Evolutionary conservation across 2,113 vertebrate species (phyloP).

Genomic region (Orycteropus afer): DNA sequence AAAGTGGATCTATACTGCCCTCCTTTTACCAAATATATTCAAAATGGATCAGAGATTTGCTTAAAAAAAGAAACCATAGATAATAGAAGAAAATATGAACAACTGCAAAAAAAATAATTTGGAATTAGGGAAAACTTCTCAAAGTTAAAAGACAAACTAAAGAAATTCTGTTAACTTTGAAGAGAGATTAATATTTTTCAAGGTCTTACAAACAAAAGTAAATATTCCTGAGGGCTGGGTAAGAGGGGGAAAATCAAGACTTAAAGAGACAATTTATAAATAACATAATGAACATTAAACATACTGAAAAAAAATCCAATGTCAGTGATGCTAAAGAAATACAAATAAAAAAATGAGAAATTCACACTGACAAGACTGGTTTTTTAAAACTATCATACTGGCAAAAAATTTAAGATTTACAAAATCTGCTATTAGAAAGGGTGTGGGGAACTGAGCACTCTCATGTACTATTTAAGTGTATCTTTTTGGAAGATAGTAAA

Average conservation of each 20-base stretch:
- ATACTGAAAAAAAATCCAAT: not conserved
- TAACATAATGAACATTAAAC: not conserved
- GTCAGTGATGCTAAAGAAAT: not conserved
- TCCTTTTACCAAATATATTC: not conserved
- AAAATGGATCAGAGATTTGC: not conserved
- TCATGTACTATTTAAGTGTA: not conserved
- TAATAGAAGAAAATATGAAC: not conserved
- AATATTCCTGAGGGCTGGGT: not conserved
- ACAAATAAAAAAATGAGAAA: not conserved
- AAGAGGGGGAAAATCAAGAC: not conserved
- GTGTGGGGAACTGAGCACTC: not conserved
- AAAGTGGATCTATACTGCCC: not conserved
- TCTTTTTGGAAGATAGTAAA: not conserved
- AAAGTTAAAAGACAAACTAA: not conserved
- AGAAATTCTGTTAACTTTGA: not conserved
- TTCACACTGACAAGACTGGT: not conserved
- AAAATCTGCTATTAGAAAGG: not conserved
- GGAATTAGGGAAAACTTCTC: not conserved
- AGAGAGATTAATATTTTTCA: not conserved
- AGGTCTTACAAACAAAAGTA: not conserved
- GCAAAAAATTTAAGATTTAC: constrained; percentile 2
- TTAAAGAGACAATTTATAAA: not conserved
- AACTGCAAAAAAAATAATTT: constrained; percentile 8
- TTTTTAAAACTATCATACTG: not conserved
- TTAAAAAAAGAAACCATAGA: not conserved